Evolutionary conservation across 2,113 vertebrate genomes (phyloP).

Genomic region (Salvator merianae): DNA sequence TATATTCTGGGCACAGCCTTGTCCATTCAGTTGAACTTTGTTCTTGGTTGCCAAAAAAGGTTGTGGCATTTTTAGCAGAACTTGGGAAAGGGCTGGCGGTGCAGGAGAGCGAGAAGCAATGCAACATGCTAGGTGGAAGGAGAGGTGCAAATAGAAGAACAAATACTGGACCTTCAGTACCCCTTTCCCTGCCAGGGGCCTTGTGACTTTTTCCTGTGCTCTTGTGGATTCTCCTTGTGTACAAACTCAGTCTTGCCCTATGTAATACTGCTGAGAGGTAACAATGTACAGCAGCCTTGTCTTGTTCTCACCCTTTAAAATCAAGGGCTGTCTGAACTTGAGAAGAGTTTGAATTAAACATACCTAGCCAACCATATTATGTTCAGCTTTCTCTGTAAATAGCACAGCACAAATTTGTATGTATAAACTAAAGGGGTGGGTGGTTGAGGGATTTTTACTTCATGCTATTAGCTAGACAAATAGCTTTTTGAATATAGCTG

Average conservation of each 20-base stretch:
- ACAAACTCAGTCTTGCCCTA: neutral
- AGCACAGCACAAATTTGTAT: constrained; percentile 17
- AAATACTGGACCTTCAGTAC: constrained; percentile 1
- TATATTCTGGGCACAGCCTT: neutral
- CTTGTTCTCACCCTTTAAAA: neutral
- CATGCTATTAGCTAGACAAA: constrained; percentile 12
- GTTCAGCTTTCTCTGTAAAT: constrained; percentile 18
- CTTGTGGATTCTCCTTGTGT: neutral
- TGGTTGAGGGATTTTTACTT: constrained; percentile 8
- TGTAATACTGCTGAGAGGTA: neutral
- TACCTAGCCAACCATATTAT: neutral
- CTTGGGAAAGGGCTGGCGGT: neutral
- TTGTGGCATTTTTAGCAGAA: neutral
- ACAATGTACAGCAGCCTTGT: neutral
- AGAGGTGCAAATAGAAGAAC: constrained; percentile 3
- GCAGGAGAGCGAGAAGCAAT: neutral
- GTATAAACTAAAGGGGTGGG: constrained; percentile 1
- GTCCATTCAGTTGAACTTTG: neutral
- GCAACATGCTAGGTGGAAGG: neutral
- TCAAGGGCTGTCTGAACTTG: constrained; percentile 10
- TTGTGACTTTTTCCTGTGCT: neutral
- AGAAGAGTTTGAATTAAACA: constrained; percentile 3
- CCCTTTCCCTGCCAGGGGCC: neutral
- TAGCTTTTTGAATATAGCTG: constrained; percentile 25
- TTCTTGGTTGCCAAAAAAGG: constrained; percentile 26